Evolutionary conservation across 2,113 vertebrate genomes (phyloP).

Genomic region (Alexandromys fortis): DNA sequence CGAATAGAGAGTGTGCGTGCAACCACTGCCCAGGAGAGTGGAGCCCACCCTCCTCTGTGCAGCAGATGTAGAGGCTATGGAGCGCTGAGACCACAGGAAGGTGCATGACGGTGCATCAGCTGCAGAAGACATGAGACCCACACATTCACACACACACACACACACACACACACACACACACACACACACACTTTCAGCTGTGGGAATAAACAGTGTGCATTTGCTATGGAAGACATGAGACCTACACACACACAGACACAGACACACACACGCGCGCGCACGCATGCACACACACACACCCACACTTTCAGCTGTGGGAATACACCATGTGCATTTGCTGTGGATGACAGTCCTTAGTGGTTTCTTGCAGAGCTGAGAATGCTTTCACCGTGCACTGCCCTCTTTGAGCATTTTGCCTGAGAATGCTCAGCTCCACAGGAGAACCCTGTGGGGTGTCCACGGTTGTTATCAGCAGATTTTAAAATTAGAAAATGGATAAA

Average conservation of each 20-base stretch:
- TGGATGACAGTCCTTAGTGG: neutral
- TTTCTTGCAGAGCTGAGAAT: neutral
- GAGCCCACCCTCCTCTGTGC: too few species aligned
- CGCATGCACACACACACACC: neutral
- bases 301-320: neutral
- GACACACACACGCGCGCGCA: neutral
- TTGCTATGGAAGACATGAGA: neutral
- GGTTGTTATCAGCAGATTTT: neutral
- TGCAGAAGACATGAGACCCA: neutral
- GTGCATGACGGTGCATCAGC: neutral
- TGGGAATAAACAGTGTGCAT: neutral
- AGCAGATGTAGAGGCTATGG: neutral
- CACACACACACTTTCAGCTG: neutral
- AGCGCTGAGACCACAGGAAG: neutral
- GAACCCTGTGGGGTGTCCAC: accelerated
- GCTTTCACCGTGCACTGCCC: too few species aligned
- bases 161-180: too few species aligned
- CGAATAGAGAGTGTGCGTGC: neutral
- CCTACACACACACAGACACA: too few species aligned
- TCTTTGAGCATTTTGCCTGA: neutral
- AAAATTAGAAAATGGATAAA: accelerated
- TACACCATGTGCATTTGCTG: neutral
- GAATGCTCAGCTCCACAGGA: neutral
- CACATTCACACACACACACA: too few species aligned
- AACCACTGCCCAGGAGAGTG: accelerated